These are phyloP conservation scores for Barypeithes pellucidus DNA, from an alignment of 2,888 invertebrate genomes.

Conservation along the genomic window DNA sequence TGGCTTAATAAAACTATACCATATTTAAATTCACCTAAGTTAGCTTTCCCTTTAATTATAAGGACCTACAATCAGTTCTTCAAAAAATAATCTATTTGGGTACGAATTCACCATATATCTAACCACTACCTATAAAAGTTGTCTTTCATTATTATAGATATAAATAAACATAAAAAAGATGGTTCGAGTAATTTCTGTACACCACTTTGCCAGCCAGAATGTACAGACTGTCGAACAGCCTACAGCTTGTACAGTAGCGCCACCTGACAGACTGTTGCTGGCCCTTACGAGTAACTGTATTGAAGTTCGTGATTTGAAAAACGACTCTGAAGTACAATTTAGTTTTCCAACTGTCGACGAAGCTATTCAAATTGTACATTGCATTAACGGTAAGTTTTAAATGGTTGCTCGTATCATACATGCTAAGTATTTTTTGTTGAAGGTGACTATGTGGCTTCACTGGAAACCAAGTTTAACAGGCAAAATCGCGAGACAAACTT, in stretches of 20 bases:
- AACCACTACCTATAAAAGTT: too few species aligned
- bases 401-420: not conserved
- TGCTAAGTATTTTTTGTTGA: not conserved
- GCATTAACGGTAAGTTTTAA: conserved; percentile 74
- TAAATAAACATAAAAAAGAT: conserved; percentile 66
- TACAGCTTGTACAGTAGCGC: conserved; percentile 77
- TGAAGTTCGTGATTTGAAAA: conserved; percentile 74
- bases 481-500: conserved; percentile 72
- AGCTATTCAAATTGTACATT: conserved; percentile 79
- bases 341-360: conserved; percentile 83
- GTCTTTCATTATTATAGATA: not conserved
- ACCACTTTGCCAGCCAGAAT: conserved; percentile 79
- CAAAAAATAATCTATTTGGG: too few species aligned
- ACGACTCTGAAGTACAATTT: conserved; percentile 71
- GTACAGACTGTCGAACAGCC: conserved; percentile 79
- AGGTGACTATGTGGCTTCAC: conserved; percentile 79
- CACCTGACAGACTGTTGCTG: conserved; percentile 75
- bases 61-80: too few species aligned
- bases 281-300: conserved; percentile 77
- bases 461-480: conserved; percentile 75
- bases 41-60: too few species aligned
- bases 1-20: not conserved
- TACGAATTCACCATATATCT: too few species aligned
- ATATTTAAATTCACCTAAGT: too few species aligned
- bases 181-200: conserved; percentile 81